These are phyloP conservation scores for Drosophila saltans DNA, from an alignment of 1,140 invertebrate species.

Conservation along the genomic window DNA sequence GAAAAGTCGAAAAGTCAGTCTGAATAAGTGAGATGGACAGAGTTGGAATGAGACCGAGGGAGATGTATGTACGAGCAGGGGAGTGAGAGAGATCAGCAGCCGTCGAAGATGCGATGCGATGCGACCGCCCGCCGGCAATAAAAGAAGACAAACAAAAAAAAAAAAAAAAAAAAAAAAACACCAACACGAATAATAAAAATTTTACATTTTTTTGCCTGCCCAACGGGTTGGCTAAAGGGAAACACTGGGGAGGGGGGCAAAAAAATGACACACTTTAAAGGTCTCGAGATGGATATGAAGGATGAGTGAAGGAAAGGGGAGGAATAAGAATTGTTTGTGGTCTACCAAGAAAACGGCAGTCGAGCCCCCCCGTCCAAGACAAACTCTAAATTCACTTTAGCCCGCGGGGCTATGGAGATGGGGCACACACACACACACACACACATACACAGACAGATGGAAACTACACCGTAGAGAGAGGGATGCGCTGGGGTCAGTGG, in stretches of 20 bases:
- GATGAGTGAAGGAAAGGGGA: neutral
- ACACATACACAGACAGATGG: constrained; percentile 3
- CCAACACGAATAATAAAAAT: constrained; percentile 78
- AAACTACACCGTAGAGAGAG: neutral
- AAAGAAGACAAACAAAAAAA: constrained; percentile 33
- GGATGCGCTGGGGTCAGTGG: neutral
- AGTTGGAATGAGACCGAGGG: neutral
- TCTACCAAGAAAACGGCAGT: constrained; percentile 49
- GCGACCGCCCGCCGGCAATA: constrained; percentile 72
- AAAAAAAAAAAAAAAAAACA: constrained; percentile 13
- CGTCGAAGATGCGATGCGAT: constrained; percentile 57
- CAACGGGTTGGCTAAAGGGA: constrained; percentile 12
- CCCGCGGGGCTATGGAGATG: constrained; percentile 1
- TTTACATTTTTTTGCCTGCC: constrained; percentile 64
- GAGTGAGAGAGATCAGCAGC: constrained; percentile 20
- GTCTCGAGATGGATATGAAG: constrained; percentile 23
- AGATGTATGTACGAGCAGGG: neutral
- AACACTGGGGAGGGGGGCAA: constrained; percentile 17
- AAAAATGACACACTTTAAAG: constrained; percentile 74
- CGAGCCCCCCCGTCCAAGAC: neutral
- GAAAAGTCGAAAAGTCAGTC: constrained; percentile 72
- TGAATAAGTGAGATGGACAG: constrained; percentile 19
- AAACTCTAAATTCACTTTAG: constrained; percentile 23
- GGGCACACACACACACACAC: constrained; percentile 9
- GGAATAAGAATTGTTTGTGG: constrained; percentile 35